Base-by-base conservation (phyloP, 2,888 invertebrate species). In the Lasioglossum malachurum region DNA sequence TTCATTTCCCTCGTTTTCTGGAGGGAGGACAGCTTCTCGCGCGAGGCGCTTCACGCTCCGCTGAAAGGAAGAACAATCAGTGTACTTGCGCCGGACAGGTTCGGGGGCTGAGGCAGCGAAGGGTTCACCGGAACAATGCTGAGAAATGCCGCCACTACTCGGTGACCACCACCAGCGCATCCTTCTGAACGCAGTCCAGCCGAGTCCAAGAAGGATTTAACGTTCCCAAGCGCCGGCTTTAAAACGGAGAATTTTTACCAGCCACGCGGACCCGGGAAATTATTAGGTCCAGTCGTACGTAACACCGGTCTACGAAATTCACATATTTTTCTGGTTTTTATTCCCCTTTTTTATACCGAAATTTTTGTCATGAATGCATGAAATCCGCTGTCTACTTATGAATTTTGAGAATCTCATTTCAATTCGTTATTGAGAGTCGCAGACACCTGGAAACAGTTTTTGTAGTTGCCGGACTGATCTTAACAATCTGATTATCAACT, bases 31-130 rank as follows among this genome's bases (percentile, higher is more conserved):
- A 16, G 49, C 23, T 7, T 2, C 49, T 49, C 49, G 49, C 49
- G 49, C 23, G 49, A 49, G 23, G 23, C 8, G 23, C 41, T 83
- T 75, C 83, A 49, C 83, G 27, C 44, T 31, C 60, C 60, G 75
- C 53, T 69, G 67, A 27, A 84, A 81, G 71, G 75, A 85, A 84
- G 87, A 87, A 80, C 87, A 85, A 87, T 84, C 84, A 41, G 75
- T 35, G 75, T 44, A 57, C 23, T 16, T 27, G 64, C 72, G 57
- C 38, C 46, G 82, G 71, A 83, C 80, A 53, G 41, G 71, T 78
- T 67, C 73, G 80, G 69, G 75, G 64, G 75, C 74, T 72, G 35
- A 38, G 23, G 38, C 38, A 12, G 4, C 35, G 69, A 38, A 69
- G 12, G 23, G 69, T 69, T 35, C 23, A 10, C 10, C 38, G 23